These are phyloP conservation scores for Acleris cristana DNA, from an alignment of 2,888 invertebrate species.

Conservation along the genomic window DNA sequence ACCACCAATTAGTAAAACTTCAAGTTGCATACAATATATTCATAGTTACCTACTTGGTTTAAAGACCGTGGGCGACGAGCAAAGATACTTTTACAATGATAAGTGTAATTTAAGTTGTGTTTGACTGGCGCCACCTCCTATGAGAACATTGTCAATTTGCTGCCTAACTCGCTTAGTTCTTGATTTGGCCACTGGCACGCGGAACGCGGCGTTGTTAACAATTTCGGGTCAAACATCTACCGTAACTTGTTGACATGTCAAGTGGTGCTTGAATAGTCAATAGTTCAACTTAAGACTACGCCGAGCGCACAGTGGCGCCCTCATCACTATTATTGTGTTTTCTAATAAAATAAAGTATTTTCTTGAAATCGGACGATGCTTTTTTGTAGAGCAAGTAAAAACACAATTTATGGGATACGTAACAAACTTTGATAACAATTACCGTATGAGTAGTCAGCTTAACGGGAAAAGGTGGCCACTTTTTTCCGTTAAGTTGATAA, in stretches of 20 bases:
- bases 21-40: background rate
- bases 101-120: background rate
- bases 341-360: too few species aligned
- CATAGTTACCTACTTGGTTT: background rate
- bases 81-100: background rate
- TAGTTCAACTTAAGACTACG: slow-evolving; percentile 43
- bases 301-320: too few species aligned
- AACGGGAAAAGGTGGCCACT: too few species aligned
- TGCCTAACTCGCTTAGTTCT: background rate
- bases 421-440: too few species aligned
- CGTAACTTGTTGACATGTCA: slow-evolving; percentile 50
- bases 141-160: background rate
- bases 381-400: too few species aligned
- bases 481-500: too few species aligned
- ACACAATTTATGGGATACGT: too few species aligned
- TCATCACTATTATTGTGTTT: too few species aligned
- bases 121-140: background rate
- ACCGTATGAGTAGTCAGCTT: too few species aligned
- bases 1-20: background rate
- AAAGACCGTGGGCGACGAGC: slow-evolving; percentile 12
- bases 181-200: background rate
- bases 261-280: slow-evolving; percentile 44
- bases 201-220: background rate
- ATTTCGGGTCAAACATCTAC: slow-evolving; percentile 41
- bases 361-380: too few species aligned